phyloP scores from a whole-genome alignment of 2,113 vertebrate genomes.

The Dendropsophus ebraccatus region DNA sequence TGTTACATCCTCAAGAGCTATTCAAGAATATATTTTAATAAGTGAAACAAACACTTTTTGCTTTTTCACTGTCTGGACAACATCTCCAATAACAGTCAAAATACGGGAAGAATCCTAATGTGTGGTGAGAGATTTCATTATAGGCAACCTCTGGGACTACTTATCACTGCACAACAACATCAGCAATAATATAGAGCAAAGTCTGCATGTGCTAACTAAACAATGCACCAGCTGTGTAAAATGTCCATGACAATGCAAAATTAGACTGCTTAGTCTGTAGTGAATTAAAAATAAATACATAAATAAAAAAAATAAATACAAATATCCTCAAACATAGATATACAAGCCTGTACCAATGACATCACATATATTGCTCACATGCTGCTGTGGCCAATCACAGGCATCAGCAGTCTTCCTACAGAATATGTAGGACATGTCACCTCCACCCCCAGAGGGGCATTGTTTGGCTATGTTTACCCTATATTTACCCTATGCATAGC shows the following conservation, averaged over 20 bases:
- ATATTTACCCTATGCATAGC: too few relatives aligned
- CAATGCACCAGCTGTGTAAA: constrained; percentile 13
- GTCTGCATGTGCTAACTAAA: neutral
- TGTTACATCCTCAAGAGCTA: constrained; percentile 41
- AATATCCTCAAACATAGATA: neutral
- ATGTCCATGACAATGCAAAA: constrained; percentile 25
- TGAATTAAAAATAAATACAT: neutral
- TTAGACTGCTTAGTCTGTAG: neutral
- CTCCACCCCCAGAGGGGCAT: too few relatives aligned
- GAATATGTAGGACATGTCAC: too few relatives aligned
- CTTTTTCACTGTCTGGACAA: constrained; percentile 42
- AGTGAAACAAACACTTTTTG: constrained; percentile 35
- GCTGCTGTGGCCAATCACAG: too few relatives aligned
- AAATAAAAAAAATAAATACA: neutral
- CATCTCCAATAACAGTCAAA: constrained; percentile 40
- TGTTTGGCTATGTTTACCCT: too few relatives aligned
- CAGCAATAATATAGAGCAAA: constrained; percentile 22
- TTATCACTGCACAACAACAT: constrained; percentile 34
- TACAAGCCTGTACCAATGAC: too few relatives aligned
- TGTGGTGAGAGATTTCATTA: constrained; percentile 39
- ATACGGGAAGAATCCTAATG: constrained; percentile 25
- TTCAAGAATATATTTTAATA: constrained; percentile 53
- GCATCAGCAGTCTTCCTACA: too few relatives aligned
- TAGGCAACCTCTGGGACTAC: constrained; percentile 25
- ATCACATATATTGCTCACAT: too few relatives aligned